Percentiles rank a stretch among this genome's conserved stretches.
These are phyloP conservation scores for Cheilosia soror DNA, from an alignment of 2,888 invertebrate species.

Conservation along the genomic window DNA sequence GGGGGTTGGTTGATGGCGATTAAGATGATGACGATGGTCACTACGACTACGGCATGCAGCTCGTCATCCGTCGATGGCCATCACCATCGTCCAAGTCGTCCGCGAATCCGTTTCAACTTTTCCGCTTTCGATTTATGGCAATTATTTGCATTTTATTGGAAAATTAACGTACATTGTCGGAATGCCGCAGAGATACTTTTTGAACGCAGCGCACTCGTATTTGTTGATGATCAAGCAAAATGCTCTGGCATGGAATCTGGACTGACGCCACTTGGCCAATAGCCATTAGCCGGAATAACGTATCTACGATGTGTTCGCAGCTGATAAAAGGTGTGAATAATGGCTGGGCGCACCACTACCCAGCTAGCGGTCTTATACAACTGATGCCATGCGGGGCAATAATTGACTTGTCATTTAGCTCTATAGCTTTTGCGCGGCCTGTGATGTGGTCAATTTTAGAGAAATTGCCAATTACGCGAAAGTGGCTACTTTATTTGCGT, in stretches of 20 bases:
- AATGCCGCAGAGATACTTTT: constrained; percentile 13
- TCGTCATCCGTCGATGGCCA: constrained; percentile 3
- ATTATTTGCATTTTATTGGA: constrained; percentile 74
- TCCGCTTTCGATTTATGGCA: constrained; percentile 73
- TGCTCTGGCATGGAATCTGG: constrained; percentile 39
- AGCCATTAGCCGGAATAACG: constrained; percentile 18
- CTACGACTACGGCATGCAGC: constrained; percentile 1
- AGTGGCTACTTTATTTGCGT: constrained; percentile 62
- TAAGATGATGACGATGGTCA: constrained; percentile 71
- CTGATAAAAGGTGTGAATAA: constrained; percentile 74
- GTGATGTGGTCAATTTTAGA: constrained; percentile 63
- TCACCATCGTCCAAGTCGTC: constrained; percentile 7
- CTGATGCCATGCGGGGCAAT: constrained; percentile 7
- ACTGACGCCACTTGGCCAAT: constrained; percentile 42
- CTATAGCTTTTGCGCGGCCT: constrained; percentile 36
- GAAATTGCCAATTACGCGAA: constrained; percentile 65
- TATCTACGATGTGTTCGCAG: constrained; percentile 33
- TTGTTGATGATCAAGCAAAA: constrained; percentile 43
- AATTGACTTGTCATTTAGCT: constrained; percentile 71
- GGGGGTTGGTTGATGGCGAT: constrained; percentile 47
- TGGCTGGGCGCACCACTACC: constrained; percentile 40
- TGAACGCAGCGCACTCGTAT: neutral
- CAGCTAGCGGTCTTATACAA: neutral
- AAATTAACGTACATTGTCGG: constrained; percentile 67
- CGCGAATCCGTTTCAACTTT: constrained; percentile 63